These are phyloP conservation scores for Limnodromus scolopaceus DNA, from an alignment of 2,797 vertebrate species.

Conservation along the genomic window DNA sequence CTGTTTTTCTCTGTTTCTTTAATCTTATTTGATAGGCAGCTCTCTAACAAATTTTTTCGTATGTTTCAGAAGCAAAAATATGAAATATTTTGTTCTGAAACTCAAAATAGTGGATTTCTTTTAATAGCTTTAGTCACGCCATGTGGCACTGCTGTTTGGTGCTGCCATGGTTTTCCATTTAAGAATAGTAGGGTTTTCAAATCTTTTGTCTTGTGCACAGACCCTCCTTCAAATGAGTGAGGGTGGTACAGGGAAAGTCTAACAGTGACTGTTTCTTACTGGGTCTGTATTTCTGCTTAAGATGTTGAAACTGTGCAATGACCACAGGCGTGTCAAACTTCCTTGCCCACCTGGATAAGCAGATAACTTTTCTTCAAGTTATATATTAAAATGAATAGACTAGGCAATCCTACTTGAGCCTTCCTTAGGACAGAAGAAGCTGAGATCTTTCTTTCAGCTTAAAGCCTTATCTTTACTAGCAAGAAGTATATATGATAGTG, in stretches of 20 bases:
- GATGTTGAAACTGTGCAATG: not conserved
- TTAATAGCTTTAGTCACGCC: not conserved
- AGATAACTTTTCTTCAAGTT: not conserved
- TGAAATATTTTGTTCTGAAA: not conserved
- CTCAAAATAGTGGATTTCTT: not conserved
- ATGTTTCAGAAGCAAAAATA: not conserved
- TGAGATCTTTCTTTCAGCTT: not conserved
- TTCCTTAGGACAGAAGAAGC: not conserved
- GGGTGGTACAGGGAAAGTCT: not conserved
- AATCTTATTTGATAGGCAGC: not conserved
- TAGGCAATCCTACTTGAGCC: not conserved
- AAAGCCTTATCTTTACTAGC: not conserved
- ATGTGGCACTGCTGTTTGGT: not conserved
- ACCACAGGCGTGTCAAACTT: accelerated
- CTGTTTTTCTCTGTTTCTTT: not conserved
- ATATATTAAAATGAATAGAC: not conserved
- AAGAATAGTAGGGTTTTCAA: not conserved
- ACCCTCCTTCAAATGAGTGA: not conserved
- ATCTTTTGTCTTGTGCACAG: not conserved
- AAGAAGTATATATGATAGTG: not conserved
- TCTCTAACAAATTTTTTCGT: not conserved
- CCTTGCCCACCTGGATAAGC: not conserved
- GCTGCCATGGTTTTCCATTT: not conserved
- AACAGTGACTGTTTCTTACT: not conserved
- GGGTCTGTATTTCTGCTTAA: not conserved